phyloP scores from a whole-genome alignment of 2,797 vertebrate genomes.

The Pseudocheirus occidentalis region DNA sequence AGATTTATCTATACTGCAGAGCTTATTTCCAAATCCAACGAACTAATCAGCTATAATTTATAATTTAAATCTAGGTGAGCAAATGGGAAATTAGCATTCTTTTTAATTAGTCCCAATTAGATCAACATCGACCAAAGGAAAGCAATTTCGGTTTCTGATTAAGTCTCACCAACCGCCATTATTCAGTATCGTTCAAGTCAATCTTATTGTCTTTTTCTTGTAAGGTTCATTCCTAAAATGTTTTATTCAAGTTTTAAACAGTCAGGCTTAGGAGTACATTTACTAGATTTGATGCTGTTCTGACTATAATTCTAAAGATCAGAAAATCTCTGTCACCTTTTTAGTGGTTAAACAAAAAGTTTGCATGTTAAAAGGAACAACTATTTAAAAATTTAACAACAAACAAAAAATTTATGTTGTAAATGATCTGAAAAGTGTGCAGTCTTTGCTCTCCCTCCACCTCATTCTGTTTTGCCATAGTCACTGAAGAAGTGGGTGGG shows the following conservation, averaged over 20 bases:
- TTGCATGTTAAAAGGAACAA: not conserved
- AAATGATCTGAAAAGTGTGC: not conserved
- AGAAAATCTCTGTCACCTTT: slow-evolving; percentile 12
- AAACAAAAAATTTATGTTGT: not conserved
- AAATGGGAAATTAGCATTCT: slow-evolving; percentile 51
- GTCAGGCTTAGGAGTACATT: not conserved
- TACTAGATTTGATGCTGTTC: slow-evolving; percentile 9
- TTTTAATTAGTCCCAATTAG: slow-evolving; percentile 59
- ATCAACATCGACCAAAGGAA: slow-evolving; percentile 48
- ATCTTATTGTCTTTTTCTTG: slow-evolving; percentile 41
- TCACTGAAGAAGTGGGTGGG: not conserved
- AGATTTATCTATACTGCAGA: not conserved
- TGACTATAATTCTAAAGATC: slow-evolving; percentile 40
- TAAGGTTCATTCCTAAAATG: slow-evolving; percentile 25
- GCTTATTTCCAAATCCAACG: slow-evolving; percentile 23
- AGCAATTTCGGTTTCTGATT: slow-evolving; percentile 24
- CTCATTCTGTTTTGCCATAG: not conserved
- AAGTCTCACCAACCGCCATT: not conserved
- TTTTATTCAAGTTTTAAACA: slow-evolving; percentile 49
- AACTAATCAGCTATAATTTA: slow-evolving; percentile 29
- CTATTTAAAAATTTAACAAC: too few species aligned
- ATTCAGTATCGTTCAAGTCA: slow-evolving; percentile 40
- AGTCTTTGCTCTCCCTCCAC: not conserved
- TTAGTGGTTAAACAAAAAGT: not conserved
- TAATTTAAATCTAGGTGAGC: slow-evolving; percentile 34